phyloP scores from a whole-genome alignment of 2,113 vertebrate genomes.

The Ammospiza nelsoni region DNA sequence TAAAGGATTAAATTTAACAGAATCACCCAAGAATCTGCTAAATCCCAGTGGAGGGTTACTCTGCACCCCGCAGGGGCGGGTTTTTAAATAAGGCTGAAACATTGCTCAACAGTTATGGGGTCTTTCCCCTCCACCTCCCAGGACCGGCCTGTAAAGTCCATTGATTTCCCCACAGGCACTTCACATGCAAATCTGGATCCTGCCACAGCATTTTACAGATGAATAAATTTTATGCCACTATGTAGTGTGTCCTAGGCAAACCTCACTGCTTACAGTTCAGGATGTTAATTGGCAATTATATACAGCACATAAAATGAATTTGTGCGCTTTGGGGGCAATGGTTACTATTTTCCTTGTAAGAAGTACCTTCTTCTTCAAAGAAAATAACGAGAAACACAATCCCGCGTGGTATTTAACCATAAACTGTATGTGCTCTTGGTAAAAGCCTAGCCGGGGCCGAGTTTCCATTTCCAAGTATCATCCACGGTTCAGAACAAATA shows the following conservation, averaged over 20 bases:
- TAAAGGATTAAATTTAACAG: not conserved
- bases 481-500: not conserved
- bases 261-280: not conserved
- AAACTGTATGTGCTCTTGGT: not conserved
- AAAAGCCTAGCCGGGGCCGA: not conserved
- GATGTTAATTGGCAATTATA: not conserved
- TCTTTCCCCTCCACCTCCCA: not conserved
- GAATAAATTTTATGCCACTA: not conserved
- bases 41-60: rapidly evolving
- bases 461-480: not conserved
- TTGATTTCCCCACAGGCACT: not conserved
- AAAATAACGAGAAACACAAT: not conserved
- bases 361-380: not conserved
- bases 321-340: not conserved
- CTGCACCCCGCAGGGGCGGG: not conserved
- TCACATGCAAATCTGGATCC: not conserved
- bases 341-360: not conserved
- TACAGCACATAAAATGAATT: not conserved
- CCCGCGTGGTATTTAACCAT: not conserved
- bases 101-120: rapidly evolving
- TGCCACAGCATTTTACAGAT: not conserved
- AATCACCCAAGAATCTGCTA: not conserved
- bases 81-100: not conserved
- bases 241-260: not conserved
- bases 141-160: not conserved